These are phyloP conservation scores for Lerema accius DNA, from an alignment of 1,140 invertebrate genomes.

Conservation along the genomic window DNA sequence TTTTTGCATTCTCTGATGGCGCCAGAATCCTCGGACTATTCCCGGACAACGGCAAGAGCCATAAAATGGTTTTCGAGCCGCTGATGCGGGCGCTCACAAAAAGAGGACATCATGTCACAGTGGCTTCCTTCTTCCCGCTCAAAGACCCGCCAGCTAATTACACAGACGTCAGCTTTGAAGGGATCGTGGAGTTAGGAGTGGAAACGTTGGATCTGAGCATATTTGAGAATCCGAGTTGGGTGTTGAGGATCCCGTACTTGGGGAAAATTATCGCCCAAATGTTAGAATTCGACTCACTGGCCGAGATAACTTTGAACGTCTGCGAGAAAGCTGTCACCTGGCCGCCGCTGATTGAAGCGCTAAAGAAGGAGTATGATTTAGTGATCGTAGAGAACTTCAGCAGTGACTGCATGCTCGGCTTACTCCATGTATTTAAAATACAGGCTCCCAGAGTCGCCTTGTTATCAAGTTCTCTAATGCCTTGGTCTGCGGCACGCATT, in stretches of 20 bases:
- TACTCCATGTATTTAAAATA: conserved; percentile 82
- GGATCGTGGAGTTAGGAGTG: conserved; percentile 49
- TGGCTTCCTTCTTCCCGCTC: conserved; percentile 83
- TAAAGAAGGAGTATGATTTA: conserved; percentile 84
- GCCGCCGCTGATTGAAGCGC: conserved; percentile 62
- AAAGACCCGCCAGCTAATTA: conserved; percentile 62
- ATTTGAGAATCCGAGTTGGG: conserved; percentile 51
- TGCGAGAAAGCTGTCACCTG: conserved; percentile 72
- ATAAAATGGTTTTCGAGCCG: too few relatives aligned
- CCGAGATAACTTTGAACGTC: conserved; percentile 56
- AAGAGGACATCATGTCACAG: conserved; percentile 86
- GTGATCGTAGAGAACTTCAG: conserved; percentile 87
- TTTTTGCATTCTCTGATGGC: conserved; percentile 37
- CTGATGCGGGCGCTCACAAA: conserved; percentile 83
- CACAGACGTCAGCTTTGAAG: conserved; percentile 66
- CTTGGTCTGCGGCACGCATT: conserved; percentile 83
- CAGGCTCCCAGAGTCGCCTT: conserved; percentile 83
- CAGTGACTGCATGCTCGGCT: conserved; percentile 85
- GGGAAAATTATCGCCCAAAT: conserved; percentile 47
- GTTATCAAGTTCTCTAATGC: conserved; percentile 84
- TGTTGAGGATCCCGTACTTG: conserved; percentile 44
- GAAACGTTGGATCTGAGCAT: conserved; percentile 57
- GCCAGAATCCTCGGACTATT: conserved; percentile 85
- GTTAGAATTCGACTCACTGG: conserved; percentile 50
- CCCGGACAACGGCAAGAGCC: conserved; percentile 86